Percentiles rank a stretch among this genome's conserved stretches.
Evolutionary conservation across 35 echinoderm and acorn worm genomes (phyloP).

Genomic region (Holothuria glaberrima): DNA sequence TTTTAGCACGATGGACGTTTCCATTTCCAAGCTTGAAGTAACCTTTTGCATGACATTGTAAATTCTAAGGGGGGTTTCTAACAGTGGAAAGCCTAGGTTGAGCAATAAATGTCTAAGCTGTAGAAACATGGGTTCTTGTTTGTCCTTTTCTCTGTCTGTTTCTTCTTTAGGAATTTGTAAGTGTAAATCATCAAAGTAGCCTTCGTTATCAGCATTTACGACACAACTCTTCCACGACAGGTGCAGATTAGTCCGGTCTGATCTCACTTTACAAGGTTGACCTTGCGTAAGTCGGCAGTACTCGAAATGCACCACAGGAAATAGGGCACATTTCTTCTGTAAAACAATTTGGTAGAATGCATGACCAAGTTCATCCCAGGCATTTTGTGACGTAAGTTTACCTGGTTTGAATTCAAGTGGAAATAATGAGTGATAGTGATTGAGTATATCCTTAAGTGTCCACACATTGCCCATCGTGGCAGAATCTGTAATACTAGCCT

Average conservation of each 20-base stretch:
- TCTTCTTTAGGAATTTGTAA: not conserved
- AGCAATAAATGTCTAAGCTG: conserved; percentile 5
- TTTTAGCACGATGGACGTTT: conserved; percentile 4
- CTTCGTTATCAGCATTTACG: not conserved
- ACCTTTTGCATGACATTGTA: not conserved
- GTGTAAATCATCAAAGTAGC: conserved; percentile 35
- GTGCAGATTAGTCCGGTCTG: not conserved
- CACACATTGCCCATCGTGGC: not conserved
- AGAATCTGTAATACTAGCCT: not conserved
- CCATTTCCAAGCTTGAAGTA: no score
- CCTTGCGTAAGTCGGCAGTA: not conserved
- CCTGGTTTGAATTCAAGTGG: conserved; percentile 12
- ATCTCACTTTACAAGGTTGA: no score
- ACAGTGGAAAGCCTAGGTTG: conserved; percentile 15
- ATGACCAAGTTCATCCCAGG: not conserved
- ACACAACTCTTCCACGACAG: conserved; percentile 19
- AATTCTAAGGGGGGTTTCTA: conserved; percentile 17
- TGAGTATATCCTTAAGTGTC: not conserved
- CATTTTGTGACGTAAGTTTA: not conserved
- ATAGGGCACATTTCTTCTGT: not conserved
- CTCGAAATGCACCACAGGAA: conserved; percentile 8
- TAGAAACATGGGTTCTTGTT: not conserved
- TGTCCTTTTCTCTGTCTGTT: not conserved
- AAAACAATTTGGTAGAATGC: not conserved
- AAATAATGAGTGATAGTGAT: conserved; percentile 22